Evolutionary conservation across 1,140 invertebrate genomes (phyloP), one percentile per base, ranked within the genome.

Genomic region (Belonocnema kinseyi): DNA sequence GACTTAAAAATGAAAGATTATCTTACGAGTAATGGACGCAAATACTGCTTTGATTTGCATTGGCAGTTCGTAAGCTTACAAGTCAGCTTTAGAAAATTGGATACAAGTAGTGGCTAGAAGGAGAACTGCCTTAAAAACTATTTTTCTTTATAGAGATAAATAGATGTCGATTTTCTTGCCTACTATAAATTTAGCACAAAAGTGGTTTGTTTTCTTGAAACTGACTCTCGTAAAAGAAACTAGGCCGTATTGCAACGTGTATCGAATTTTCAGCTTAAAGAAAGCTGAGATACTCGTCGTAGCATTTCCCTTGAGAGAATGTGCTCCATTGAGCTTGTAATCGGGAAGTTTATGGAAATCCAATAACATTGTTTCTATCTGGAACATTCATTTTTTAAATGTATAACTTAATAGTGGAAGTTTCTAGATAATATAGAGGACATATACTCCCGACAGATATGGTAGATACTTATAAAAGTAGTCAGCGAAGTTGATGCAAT

Each of bases 161-260:
- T 46, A 66, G 33, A 46, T 40, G 40, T 66, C 26, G 61, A 66
- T 66, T 66, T 66, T 66, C 14, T 21, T 6, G 61, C 26, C n/a
- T 33, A 33, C 16, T 40, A 66, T 66, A 66, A 66, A 66, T 46
- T 46, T 46, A 66, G 13, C 33, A 14, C 14, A 21, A 40, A 66
- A 66, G 61, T 66, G 61, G 61, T 66, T 66, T 66, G 40, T 66
- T 66, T 52, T 52, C 61, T 76, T 46, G 75, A n/a, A 61, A 76
- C 54, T 71, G 50, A 71, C 75, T 76, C 54, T 76, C 61, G 26
- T 66, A 66, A 66, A 66, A 66, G 61, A 16, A 66, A 66, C 61
- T 66, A 66, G 61, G 26, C 61, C 40, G 61, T 66, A 66, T 66
- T 40, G 61, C 61, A 66, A 66, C 61, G 61, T 66, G 61, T 40